phyloP scores from a whole-genome alignment of 2,113 vertebrate genomes.

The Dunckerocampus dactyliophorus region DNA sequence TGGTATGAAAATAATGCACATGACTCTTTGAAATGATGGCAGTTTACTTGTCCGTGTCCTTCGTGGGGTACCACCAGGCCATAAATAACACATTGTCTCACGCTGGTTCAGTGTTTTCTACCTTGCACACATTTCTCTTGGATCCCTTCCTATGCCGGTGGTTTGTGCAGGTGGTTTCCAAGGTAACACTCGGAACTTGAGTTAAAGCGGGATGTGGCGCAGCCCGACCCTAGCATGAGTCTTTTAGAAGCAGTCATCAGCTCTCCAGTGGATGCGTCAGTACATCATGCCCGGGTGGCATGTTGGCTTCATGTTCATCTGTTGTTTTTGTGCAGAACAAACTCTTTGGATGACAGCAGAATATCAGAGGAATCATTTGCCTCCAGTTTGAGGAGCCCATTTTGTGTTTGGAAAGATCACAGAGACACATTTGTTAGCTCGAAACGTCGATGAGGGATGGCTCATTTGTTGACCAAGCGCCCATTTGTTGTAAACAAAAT shows the following conservation, averaged over 20 bases:
- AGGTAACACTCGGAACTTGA: constrained; percentile 37
- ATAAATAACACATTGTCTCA: too few species aligned
- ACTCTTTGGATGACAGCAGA: too few species aligned
- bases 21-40: too few species aligned
- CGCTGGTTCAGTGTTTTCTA: too few species aligned
- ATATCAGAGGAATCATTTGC: too few species aligned
- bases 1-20: too few species aligned
- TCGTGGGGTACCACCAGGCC: too few species aligned
- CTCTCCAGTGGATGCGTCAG: background rate
- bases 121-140: constrained; percentile 4
- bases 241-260: background rate
- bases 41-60: too few species aligned
- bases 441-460: too few species aligned
- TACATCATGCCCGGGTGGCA: background rate
- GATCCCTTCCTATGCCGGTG: background rate
- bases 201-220: constrained; percentile 20
- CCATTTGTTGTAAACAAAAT: constrained; percentile 1
- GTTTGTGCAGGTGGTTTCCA: constrained; percentile 49
- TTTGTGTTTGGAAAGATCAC: too few species aligned
- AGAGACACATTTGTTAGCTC: too few species aligned
- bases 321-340: background rate
- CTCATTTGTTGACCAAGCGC: background rate
- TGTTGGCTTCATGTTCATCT: background rate
- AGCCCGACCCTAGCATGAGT: constrained; percentile 12
- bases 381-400: too few species aligned